Percentiles rank a stretch among this genome's conserved stretches.
Conservation (phyloP, 2,113 vertebrate genomes). For the Crotalus helleri region DNA sequence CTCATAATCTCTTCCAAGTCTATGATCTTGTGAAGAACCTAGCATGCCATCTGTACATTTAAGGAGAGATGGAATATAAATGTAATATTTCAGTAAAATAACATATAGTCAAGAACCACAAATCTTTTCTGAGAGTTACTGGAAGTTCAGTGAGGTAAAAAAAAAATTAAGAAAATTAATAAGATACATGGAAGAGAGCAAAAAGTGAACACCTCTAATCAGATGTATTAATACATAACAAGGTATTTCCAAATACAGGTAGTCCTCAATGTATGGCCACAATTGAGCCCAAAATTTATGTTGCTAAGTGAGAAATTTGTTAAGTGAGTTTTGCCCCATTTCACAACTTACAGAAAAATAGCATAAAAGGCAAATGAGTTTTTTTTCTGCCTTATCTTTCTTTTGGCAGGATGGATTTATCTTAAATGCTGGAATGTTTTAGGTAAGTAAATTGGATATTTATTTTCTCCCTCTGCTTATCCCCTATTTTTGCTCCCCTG, state of each 20-base stretch:
- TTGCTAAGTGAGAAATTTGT: neutral
- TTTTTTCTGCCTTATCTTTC: neutral
- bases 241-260: neutral
- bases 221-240: neutral
- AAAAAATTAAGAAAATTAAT: neutral
- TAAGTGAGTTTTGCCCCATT: neutral
- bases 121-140: neutral
- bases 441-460: neutral
- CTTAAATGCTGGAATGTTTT: neutral
- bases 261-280: neutral
- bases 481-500: neutral
- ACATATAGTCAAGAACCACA: neutral
- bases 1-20: neutral
- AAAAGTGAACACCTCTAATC: neutral
- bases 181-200: neutral
- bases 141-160: neutral
- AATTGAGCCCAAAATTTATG: neutral
- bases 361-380: neutral
- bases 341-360: neutral
- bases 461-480: neutral
- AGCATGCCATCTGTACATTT: neutral
- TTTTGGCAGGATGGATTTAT: neutral
- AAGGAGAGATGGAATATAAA: neutral
- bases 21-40: neutral
- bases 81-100: neutral